phyloP scores from a whole-genome alignment of 2,888 invertebrate genomes.

The Lagria hirta region DNA sequence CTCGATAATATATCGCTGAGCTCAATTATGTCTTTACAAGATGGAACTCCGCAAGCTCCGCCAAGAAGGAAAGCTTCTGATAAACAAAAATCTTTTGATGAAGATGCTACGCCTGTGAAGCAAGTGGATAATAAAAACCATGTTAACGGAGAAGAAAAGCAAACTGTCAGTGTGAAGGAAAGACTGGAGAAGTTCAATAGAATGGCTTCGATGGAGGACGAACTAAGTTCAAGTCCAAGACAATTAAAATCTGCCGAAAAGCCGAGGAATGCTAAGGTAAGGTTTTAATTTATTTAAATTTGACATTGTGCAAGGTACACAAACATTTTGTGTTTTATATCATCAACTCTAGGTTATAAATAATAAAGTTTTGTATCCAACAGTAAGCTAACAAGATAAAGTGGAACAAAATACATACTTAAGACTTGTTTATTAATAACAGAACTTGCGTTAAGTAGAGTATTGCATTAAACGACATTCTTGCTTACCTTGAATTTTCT shows the following conservation, averaged over 20 bases:
- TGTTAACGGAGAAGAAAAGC: constrained; percentile 23
- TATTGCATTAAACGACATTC: too few relatives aligned
- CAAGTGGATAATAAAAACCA: constrained; percentile 28
- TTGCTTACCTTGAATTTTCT: too few relatives aligned
- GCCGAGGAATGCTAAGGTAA: constrained; percentile 66
- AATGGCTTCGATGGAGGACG: constrained; percentile 80
- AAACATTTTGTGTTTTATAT: too few relatives aligned
- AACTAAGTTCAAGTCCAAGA: constrained; percentile 57
- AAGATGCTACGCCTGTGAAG: constrained; percentile 29
- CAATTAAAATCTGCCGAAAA: constrained; percentile 53
- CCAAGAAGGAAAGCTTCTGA: constrained; percentile 60
- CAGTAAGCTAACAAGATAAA: too few relatives aligned
- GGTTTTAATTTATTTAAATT: constrained; percentile 16
- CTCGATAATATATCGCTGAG: constrained; percentile 46
- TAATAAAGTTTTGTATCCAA: too few relatives aligned
- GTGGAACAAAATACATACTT: too few relatives aligned
- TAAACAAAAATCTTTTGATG: constrained; percentile 42
- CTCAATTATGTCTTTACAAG: constrained; percentile 33
- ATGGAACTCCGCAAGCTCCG: constrained; percentile 57
- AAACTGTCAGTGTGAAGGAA: constrained; percentile 81
- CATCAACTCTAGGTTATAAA: too few relatives aligned
- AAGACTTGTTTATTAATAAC: too few relatives aligned
- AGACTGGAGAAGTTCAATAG: constrained; percentile 90
- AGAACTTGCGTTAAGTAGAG: too few relatives aligned
- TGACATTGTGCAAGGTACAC: too few relatives aligned